Evolutionary conservation across 1,140 invertebrate species (phyloP).

Genomic region (Lepidostoma basale): DNA sequence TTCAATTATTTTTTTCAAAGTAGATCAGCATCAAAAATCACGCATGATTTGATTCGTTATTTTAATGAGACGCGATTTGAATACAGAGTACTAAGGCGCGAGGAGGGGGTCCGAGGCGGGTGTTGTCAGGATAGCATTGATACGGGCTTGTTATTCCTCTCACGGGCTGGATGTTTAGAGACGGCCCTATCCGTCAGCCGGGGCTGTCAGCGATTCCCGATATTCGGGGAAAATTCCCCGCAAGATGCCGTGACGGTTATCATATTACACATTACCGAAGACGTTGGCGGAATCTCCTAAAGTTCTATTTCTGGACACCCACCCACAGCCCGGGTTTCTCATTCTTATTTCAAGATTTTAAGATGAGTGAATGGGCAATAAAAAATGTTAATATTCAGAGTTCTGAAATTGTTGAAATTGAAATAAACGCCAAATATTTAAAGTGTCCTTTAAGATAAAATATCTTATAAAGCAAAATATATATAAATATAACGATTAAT

Average conservation of each 20-base stretch:
- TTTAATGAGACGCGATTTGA: no score
- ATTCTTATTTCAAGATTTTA: neutral
- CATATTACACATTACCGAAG: neutral
- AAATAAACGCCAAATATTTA: no score
- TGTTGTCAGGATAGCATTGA: constrained; percentile 8
- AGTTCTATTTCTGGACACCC: neutral
- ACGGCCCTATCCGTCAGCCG: constrained; percentile 4
- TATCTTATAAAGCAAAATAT: no score
- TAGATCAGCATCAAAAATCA: no score
- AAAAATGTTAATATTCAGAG: no score
- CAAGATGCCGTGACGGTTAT: neutral
- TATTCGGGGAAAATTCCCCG: neutral
- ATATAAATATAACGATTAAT: neutral
- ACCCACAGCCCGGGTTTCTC: neutral
- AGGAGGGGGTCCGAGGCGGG: no score
- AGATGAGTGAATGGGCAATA: no score
- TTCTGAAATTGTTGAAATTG: neutral
- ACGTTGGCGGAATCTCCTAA: neutral
- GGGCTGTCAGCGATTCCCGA: neutral
- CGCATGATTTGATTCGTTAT: no score
- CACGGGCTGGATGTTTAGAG: constrained; percentile 4
- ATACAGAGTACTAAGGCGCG: no score
- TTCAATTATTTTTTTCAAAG: no score
- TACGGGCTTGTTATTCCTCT: constrained; percentile 3
- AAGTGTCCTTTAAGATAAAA: no score